Evolutionary conservation across 2,888 invertebrate species (phyloP), one percentile per base, ranked within the genome.

Genomic region (Tetranychus piercei): DNA sequence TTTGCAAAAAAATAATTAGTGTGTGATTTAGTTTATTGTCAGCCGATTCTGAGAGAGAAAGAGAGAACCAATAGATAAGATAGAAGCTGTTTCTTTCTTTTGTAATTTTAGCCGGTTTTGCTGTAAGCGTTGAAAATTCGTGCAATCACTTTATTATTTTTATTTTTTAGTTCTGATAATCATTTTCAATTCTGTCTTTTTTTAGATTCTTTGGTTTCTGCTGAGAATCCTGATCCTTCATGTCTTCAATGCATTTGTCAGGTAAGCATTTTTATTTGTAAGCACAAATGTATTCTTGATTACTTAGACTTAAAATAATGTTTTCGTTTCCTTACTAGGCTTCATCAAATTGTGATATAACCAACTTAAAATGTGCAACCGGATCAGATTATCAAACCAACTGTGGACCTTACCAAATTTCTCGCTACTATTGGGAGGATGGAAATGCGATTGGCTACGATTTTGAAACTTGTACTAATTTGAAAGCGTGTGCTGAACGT

Each of bases 361-460:
- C 9, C 5, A 69, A 69, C 20, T 69, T 69, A 23, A 69, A 22
- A 9, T 69, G 69, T 69, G 20, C 20, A 23, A 23, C 9, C 8
- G 34, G 34, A 20, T 69, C 69, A 69, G 69, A 9, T 11, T 69
- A 20, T 11, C 11, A 11, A 6, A 6, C 69, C 11, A 20, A 23
- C 22, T 92, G 92, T 80, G 92, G 92, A 1, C 86, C 91, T 45
- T 92, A 92, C 84, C 86, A 87, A 76, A 90, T 92, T 79, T 91
- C 92, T 2, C 90, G 90, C 89, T 88, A 88, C 0, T 93, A 92
- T 81, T 93, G 92, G 93, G 84, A 89, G 0, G 93, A 93, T 81
- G 86, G 87, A 71, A 90, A 89, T 44, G 90, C 89, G 80, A 81
- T 84, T 1, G 85, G 86, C 64, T 74, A 77, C 55, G 90, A 89